Conservation (phyloP, 2,797 vertebrate genomes). For the Mormyrus proboscirostris region DNA sequence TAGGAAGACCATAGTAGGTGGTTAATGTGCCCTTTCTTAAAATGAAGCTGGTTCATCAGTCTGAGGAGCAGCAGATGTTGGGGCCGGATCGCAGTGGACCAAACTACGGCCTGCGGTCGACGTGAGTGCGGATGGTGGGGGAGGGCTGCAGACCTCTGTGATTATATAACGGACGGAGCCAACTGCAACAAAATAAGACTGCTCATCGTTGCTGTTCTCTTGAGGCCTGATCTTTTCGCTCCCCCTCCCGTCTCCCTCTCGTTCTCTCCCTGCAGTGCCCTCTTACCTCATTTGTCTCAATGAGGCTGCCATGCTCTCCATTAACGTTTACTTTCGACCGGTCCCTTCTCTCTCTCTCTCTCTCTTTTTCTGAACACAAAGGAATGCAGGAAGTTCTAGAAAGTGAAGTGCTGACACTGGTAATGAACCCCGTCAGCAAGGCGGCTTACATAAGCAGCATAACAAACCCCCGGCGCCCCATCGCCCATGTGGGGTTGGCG, state of each 20-base stretch:
- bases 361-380: not conserved
- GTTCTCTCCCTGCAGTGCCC: not conserved
- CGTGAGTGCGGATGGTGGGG: not conserved
- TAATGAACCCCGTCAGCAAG: not conserved
- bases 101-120: not conserved
- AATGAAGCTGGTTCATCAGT: not conserved
- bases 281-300: conserved; percentile 6
- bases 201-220: not conserved
- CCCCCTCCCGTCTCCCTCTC: not conserved
- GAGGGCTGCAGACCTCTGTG: not conserved
- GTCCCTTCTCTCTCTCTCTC: not conserved
- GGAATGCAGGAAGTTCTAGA: conserved; percentile 12
- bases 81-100: not conserved
- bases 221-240: not conserved
- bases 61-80: not conserved
- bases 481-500: not conserved
- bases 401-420: conserved; percentile 7
- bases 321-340: conserved; percentile 7
- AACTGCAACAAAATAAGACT: not conserved
- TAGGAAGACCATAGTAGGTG: not conserved
- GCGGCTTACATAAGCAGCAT: not conserved
- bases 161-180: not conserved
- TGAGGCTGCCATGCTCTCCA: not conserved
- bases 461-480: not conserved
- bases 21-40: not conserved